A percentile compares a stretch with the other conserved stretches of the same genome.
These are phyloP conservation scores for Ramphastos sulfuratus DNA, from an alignment of 2,113 vertebrate genomes.

Conservation along the genomic window DNA sequence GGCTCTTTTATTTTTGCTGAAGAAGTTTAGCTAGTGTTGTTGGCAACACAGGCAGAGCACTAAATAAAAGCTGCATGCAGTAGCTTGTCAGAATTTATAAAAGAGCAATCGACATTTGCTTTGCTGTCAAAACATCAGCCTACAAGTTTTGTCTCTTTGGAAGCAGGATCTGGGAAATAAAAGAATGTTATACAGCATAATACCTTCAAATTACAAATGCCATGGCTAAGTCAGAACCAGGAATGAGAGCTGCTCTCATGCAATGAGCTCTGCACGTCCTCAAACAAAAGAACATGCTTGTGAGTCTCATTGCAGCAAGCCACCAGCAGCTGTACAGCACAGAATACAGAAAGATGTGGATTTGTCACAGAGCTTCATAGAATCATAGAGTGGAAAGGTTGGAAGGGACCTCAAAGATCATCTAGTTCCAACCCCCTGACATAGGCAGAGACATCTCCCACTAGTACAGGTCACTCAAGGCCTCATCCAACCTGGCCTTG, in stretches of 20 bases:
- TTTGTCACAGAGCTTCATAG: conserved; percentile 4
- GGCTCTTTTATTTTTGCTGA: conserved; percentile 37
- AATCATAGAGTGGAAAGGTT: not conserved
- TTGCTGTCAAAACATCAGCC: conserved; percentile 73
- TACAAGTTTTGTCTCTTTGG: conserved; percentile 58
- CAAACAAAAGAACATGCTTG: not conserved
- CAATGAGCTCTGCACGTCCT: not conserved
- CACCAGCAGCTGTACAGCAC: not conserved
- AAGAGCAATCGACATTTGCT: conserved; percentile 71
- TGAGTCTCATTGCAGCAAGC: not conserved
- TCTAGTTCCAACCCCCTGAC: too few species aligned
- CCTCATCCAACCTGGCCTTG: too few species aligned
- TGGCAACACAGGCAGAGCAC: conserved; percentile 46
- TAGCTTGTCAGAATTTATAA: conserved; percentile 68
- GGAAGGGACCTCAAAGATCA: too few species aligned
- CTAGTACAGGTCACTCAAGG: too few species aligned
- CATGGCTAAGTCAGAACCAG: not conserved
- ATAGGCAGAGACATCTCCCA: too few species aligned
- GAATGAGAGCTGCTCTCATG: conserved; percentile 2
- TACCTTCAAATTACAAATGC: conserved; percentile 45
- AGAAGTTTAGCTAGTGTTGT: conserved; percentile 58
- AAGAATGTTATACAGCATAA: not conserved
- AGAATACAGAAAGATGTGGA: not conserved
- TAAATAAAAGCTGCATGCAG: conserved; percentile 63
- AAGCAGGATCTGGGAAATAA: conserved; percentile 43